Conservation (phyloP, 2,797 vertebrate species). For the Pampus argenteus region DNA sequence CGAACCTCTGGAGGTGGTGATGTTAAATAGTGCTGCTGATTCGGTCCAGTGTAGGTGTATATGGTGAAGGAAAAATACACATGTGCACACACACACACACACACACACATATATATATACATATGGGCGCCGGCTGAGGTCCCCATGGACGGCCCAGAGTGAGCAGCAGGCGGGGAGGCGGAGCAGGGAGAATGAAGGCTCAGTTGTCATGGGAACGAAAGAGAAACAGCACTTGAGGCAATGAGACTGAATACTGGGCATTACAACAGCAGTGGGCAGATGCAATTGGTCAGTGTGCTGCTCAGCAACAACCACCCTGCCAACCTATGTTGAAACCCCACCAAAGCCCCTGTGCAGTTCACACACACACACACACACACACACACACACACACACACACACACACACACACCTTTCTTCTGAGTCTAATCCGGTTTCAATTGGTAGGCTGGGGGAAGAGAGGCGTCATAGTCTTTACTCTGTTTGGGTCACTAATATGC, state of each 20-base stretch:
- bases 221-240: conserved; percentile 75
- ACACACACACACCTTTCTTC: conserved; percentile 26
- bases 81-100: conserved; percentile 38
- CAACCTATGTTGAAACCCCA: conserved; percentile 48
- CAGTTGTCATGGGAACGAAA: conserved; percentile 83
- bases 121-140: conserved; percentile 59
- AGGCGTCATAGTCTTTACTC: conserved; percentile 47
- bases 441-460: conserved; percentile 7
- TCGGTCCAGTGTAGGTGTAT: conserved; percentile 35
- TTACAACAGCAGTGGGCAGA: conserved; percentile 77
- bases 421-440: conserved; percentile 52
- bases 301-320: conserved; percentile 59
- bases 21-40: conserved; percentile 49
- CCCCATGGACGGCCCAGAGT: conserved; percentile 56
- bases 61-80: conserved; percentile 50
- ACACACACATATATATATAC: conserved; percentile 26
- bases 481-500: conserved; percentile 56
- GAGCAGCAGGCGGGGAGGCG: conserved; percentile 75
- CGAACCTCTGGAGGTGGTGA: conserved; percentile 58
- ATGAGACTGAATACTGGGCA: conserved; percentile 72
- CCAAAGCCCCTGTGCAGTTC: conserved; percentile 3
- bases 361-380: conserved; percentile 23
- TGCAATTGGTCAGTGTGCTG: conserved; percentile 67
- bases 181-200: conserved; percentile 69
- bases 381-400: conserved; percentile 13